Evolutionary conservation across 2,797 vertebrate species (phyloP).

Genomic region (Dryobates pubescens): DNA sequence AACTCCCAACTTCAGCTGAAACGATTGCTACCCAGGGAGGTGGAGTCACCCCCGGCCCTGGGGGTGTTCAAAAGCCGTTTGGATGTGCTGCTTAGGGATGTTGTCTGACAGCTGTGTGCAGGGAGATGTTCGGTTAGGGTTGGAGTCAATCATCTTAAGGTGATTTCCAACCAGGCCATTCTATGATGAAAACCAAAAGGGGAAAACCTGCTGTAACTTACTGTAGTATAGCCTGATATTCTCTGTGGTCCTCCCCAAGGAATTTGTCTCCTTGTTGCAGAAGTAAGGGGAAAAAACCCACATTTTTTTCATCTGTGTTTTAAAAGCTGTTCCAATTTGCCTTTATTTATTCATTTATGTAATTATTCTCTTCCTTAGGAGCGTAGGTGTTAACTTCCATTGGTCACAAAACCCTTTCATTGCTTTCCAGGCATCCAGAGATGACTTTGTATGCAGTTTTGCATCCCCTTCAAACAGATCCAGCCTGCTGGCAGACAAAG

Average conservation of each 20-base stretch:
- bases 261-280: neutral
- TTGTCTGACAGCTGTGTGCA: no score
- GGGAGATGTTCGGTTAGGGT: no score
- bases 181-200: neutral
- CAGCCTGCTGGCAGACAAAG: slow-evolving; percentile 87
- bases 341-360: neutral
- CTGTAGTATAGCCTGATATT: neutral
- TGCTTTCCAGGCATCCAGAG: slow-evolving; percentile 87
- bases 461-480: slow-evolving; percentile 82
- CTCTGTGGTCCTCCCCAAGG: neutral
- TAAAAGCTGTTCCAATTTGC: neutral
- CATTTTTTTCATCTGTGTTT: neutral
- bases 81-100: no score
- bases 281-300: neutral
- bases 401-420: neutral
- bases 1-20: neutral
- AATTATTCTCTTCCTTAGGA: neutral
- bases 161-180: no score
- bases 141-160: no score
- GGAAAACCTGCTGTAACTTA: neutral
- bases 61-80: no score
- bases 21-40: neutral
- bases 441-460: slow-evolving; percentile 85
- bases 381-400: neutral
- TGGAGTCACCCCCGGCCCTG: no score